Percentiles rank a stretch among this genome's conserved stretches.
These are phyloP conservation scores for Phymorhynchus buccinoides DNA, from an alignment of 1,140 invertebrate genomes.

Conservation along the genomic window DNA sequence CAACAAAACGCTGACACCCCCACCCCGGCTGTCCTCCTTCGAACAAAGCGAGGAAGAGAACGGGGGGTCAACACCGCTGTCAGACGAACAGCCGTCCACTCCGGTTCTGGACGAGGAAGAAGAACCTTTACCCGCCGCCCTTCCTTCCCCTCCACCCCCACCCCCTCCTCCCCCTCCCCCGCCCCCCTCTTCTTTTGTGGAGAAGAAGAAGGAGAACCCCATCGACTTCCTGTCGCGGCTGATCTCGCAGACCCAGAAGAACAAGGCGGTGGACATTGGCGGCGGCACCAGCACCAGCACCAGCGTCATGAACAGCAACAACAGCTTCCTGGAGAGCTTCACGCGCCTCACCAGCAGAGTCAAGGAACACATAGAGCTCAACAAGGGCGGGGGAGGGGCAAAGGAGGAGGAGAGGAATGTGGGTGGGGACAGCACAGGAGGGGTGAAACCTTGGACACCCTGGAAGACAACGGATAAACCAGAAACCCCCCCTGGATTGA, in stretches of 20 bases:
- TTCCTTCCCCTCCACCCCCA: conserved; percentile 39
- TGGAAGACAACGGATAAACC: conserved; percentile 53
- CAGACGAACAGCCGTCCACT: conserved; percentile 61
- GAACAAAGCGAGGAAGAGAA: conserved; percentile 49
- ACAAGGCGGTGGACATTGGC: conserved; percentile 36
- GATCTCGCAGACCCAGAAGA: conserved; percentile 63
- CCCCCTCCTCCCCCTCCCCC: conserved; percentile 27
- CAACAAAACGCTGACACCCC: conserved; percentile 36
- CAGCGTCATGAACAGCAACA: conserved; percentile 28
- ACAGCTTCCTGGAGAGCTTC: conserved; percentile 65
- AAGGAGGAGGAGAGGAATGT: background rate
- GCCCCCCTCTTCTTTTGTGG: background rate
- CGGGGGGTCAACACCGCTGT: conserved; percentile 61
- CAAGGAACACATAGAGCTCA: conserved; percentile 5
- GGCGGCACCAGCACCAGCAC: too few species aligned
- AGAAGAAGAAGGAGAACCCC: conserved; percentile 58
- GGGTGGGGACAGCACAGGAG: conserved; percentile 13
- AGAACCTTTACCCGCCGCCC: conserved; percentile 42
- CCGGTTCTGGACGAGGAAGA: conserved; percentile 60
- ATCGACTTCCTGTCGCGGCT: conserved; percentile 70
- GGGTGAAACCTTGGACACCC: conserved; percentile 57
- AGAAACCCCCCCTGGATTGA: background rate
- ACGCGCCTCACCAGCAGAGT: conserved; percentile 52
- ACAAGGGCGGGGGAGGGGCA: background rate
- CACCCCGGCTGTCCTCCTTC: conserved; percentile 36